phyloP scores from a whole-genome alignment of 2,113 vertebrate genomes.

The Hiodon alosoides region DNA sequence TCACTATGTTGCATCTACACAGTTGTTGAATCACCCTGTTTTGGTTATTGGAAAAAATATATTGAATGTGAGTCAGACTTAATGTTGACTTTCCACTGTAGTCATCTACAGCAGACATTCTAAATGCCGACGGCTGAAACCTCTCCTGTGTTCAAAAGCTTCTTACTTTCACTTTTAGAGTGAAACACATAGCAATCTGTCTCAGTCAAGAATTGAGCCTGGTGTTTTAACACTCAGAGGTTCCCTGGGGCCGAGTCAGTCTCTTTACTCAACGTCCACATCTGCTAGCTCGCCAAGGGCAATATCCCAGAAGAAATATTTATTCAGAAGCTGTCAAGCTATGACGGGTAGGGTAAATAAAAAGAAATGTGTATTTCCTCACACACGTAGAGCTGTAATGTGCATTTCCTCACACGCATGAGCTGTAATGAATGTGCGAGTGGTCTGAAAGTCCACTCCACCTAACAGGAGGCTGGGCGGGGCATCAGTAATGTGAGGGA shows the following conservation, averaged over 20 bases:
- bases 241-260: slow-evolving; percentile 5
- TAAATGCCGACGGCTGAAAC: background rate
- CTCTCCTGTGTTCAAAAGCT: background rate
- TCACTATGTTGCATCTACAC: too few relatives aligned
- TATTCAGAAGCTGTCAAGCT: slow-evolving; percentile 34
- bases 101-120: background rate
- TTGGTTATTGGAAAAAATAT: background rate
- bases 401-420: background rate
- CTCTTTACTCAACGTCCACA: background rate
- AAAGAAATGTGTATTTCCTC: slow-evolving; percentile 33
- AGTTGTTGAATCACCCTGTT: background rate
- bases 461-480: slow-evolving; percentile 11
- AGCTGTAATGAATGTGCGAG: slow-evolving; percentile 35
- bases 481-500: background rate
- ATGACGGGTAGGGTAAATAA: slow-evolving; percentile 51
- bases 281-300: slow-evolving; percentile 23
- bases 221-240: background rate
- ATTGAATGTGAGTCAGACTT: background rate
- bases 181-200: background rate
- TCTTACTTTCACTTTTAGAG: background rate
- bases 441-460: slow-evolving; percentile 23
- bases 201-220: too few relatives aligned
- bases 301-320: slow-evolving; percentile 33
- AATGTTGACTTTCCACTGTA: background rate
- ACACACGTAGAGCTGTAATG: background rate